Evolutionary conservation across 2,888 invertebrate species (phyloP).

Genomic region (Eupelmus urozonus): DNA sequence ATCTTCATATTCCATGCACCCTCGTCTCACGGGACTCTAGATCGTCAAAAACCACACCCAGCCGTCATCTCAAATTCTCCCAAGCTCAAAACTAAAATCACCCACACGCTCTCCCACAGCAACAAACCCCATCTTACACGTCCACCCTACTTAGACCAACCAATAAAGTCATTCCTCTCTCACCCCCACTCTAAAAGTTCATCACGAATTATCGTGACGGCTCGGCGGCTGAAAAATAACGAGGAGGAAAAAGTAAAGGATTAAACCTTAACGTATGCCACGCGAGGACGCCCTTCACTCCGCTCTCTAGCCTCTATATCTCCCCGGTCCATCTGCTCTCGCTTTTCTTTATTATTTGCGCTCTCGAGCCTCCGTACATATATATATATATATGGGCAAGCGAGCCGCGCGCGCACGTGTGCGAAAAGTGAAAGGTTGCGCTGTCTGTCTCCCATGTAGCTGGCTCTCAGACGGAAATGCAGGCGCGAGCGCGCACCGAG

Average conservation of each 20-base stretch:
- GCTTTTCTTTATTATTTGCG: constrained; percentile 33
- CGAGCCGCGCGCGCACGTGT: constrained; percentile 20
- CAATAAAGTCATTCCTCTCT: constrained; percentile 7
- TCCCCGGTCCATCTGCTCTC: constrained; percentile 34
- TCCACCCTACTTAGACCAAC: not conserved
- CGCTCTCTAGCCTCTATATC: constrained; percentile 19
- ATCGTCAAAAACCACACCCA: no score
- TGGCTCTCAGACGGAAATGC: constrained; percentile 45
- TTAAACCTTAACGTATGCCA: not conserved
- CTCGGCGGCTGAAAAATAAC: not conserved
- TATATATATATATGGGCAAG: not conserved
- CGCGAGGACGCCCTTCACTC: constrained; percentile 24
- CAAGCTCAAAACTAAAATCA: no score
- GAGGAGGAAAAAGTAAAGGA: not conserved
- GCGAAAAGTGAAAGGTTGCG: constrained; percentile 48
- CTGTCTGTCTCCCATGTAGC: not conserved
- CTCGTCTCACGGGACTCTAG: no score
- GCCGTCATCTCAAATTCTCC: no score
- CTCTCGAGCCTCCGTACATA: not conserved
- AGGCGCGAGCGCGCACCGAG: not conserved
- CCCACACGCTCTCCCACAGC: no score
- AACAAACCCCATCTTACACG: no score
- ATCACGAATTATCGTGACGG: constrained; percentile 46
- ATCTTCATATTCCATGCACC: no score
- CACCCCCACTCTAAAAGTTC: not conserved